Evolutionary conservation across 1,140 invertebrate species (phyloP).

Genomic region (Olivierus martensii): DNA sequence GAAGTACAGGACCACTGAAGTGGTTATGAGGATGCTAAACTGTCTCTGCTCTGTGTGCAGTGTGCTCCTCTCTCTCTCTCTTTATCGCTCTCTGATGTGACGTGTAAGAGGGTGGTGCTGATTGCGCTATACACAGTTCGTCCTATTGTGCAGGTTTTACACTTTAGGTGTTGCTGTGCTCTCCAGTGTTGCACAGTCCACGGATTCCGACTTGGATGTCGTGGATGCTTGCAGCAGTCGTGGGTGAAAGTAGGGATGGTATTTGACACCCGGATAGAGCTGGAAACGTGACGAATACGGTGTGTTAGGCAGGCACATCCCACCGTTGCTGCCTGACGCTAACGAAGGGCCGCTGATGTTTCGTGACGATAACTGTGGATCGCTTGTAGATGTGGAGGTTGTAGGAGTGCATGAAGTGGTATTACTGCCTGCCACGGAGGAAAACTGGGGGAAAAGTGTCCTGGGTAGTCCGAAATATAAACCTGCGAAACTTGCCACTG

Average conservation of each 20-base stretch:
- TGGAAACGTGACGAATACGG: neutral
- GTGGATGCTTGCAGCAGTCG: constrained; percentile 8
- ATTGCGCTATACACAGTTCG: too few relatives aligned
- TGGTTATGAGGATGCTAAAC: too few relatives aligned
- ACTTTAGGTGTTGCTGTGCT: too few relatives aligned
- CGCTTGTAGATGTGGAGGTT: neutral
- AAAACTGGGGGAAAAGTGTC: constrained; percentile 6
- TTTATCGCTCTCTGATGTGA: too few relatives aligned
- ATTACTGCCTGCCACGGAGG: constrained; percentile 1
- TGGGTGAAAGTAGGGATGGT: constrained; percentile 15
- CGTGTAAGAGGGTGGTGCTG: too few relatives aligned
- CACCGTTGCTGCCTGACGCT: neutral
- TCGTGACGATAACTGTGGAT: neutral
- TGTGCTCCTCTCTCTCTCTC: too few relatives aligned
- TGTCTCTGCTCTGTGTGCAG: too few relatives aligned
- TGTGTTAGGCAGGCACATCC: neutral
- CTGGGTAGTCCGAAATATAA: constrained; percentile 13
- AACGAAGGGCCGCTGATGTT: constrained; percentile 1
- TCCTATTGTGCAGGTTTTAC: too few relatives aligned
- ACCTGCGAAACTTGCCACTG: neutral
- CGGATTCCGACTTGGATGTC: neutral
- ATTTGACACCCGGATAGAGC: constrained; percentile 11
- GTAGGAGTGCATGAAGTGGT: neutral
- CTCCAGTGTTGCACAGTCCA: too few relatives aligned
- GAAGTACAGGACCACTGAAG: too few relatives aligned